phyloP scores from a whole-genome alignment of 2,888 invertebrate genomes.

The Enchytraeus crypticus region DNA sequence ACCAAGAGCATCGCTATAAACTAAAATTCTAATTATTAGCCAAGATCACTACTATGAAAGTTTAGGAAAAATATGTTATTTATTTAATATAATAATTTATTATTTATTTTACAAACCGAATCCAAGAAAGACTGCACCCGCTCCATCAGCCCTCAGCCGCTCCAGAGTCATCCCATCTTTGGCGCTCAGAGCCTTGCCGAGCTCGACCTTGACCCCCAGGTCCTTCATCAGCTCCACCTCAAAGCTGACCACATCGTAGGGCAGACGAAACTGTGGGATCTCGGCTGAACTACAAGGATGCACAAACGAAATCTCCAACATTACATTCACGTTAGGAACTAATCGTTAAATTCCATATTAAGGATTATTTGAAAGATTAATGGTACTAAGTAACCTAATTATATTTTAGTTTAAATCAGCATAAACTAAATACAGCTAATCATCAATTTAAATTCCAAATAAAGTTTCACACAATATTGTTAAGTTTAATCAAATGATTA shows the following conservation, averaged over 20 bases:
- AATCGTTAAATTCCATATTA: not conserved
- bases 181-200: slow-evolving; percentile 6
- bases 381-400: not conserved
- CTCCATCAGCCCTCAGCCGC: slow-evolving; percentile 61
- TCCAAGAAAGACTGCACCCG: slow-evolving; percentile 64
- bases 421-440: too few relatives aligned
- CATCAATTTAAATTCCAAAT: too few relatives aligned
- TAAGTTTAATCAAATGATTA: too few relatives aligned
- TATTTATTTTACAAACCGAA: too few relatives aligned
- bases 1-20: too few relatives aligned
- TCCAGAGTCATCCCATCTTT: slow-evolving; percentile 50
- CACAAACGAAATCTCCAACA: too few relatives aligned
- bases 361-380: not conserved
- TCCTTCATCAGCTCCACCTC: slow-evolving; percentile 84
- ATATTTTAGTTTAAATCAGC: not conserved
- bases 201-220: slow-evolving; percentile 73
- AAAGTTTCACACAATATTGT: too few relatives aligned
- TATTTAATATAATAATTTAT: too few relatives aligned
- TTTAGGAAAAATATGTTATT: too few relatives aligned
- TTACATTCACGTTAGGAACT: too few relatives aligned
- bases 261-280: slow-evolving; percentile 93
- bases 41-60: too few relatives aligned
- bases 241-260: slow-evolving; percentile 81
- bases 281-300: slow-evolving; percentile 76
- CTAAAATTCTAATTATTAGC: too few relatives aligned